Percentiles rank a stretch among this genome's conserved stretches.
These are phyloP conservation scores for Cladorhizidae sp. DNA, from an alignment of 37 sponge, comb jelly and placozoan species.

Conservation along the genomic window DNA sequence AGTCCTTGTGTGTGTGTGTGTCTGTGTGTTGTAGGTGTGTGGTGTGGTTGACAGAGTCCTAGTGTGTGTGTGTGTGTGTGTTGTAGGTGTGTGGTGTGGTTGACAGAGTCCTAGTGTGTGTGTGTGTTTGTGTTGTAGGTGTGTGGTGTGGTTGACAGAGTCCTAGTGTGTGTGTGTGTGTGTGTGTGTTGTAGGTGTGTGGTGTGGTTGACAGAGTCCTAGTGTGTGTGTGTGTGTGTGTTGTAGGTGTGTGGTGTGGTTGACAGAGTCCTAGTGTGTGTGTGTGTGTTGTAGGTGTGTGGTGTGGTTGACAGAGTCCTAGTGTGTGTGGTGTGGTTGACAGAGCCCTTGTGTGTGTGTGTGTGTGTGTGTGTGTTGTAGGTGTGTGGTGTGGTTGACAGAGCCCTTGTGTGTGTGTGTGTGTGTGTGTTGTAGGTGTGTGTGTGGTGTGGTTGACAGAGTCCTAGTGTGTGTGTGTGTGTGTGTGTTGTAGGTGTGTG, in stretches of 20 bases:
- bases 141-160: not conserved
- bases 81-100: not conserved
- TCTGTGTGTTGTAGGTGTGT: not conserved
- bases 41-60: not conserved
- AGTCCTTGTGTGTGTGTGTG: no score
- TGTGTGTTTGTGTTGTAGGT: not conserved
- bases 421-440: not conserved
- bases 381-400: not conserved
- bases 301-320: slow-evolving; percentile 1
- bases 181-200: not conserved
- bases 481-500: not conserved
- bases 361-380: not conserved
- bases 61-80: not conserved
- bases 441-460: not conserved
- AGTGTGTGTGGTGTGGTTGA: no score
- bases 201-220: slow-evolving; percentile 1
- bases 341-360: no score
- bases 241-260: not conserved
- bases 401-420: not conserved
- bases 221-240: no score
- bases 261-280: not conserved
- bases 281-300: not conserved
- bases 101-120: no score
- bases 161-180: not conserved
- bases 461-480: no score